A percentile compares a stretch with the other conserved stretches of the same genome.
phyloP scores from a whole-genome alignment of 2,888 invertebrate species.

The Ryuthela nishihirai region DNA sequence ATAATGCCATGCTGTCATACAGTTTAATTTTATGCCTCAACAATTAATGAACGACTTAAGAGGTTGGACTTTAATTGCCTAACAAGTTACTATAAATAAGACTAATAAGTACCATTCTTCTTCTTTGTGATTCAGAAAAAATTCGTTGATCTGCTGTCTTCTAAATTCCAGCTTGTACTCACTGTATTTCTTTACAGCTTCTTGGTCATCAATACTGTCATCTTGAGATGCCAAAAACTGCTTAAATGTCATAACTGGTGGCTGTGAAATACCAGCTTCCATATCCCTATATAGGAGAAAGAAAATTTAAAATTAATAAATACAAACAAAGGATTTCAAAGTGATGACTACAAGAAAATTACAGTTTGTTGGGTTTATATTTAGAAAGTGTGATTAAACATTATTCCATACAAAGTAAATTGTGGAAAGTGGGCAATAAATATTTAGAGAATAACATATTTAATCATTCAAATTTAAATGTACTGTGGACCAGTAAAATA shows the following conservation, averaged over 20 bases:
- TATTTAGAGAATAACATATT: too few species aligned
- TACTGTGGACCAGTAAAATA: too few species aligned
- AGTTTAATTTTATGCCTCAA: too few species aligned
- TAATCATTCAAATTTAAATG: too few species aligned
- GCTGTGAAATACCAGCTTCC: conserved; percentile 66
- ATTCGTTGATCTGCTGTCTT: conserved; percentile 93
- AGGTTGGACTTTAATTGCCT: too few species aligned
- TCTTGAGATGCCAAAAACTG: conserved; percentile 94
- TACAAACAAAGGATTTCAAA: background rate
- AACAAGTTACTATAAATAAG: too few species aligned
- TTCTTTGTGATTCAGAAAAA: conserved; percentile 98
- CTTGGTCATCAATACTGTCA: conserved; percentile 95
- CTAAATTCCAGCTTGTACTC: conserved; percentile 98
- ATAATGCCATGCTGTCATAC: too few species aligned
- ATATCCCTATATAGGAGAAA: conserved; percentile 40
- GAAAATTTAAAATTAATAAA: background rate
- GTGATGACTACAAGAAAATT: background rate
- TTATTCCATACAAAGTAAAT: too few species aligned
- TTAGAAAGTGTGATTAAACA: too few species aligned
- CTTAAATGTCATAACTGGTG: conserved; percentile 95
- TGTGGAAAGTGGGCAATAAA: too few species aligned
- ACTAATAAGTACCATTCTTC: conserved; percentile 99
- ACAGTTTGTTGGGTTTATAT: too few species aligned
- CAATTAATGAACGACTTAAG: too few species aligned
- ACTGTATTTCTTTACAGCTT: conserved; percentile 93